A percentile compares a stretch with the other conserved stretches of the same genome.
phyloP scores from a whole-genome alignment of 2,888 invertebrate genomes.

The Octodonta nipae region DNA sequence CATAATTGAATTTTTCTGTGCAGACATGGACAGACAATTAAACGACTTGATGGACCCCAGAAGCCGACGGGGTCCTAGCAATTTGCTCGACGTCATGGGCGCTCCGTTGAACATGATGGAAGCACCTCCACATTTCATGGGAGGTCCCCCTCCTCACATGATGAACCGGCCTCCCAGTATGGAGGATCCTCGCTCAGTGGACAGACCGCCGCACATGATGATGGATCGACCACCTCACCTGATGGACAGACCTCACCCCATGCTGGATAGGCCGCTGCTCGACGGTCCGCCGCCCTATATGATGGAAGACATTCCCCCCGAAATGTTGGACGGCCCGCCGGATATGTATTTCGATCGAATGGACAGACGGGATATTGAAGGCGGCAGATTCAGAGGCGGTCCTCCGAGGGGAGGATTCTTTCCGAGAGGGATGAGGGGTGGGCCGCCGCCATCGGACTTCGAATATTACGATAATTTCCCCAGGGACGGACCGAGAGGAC shows the following conservation, averaged over 20 bases:
- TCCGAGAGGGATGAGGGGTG: conserved; percentile 21
- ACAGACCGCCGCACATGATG: conserved; percentile 8
- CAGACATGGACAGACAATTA: too few relatives aligned
- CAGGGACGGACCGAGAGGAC: conserved; percentile 17
- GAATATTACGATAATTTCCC: too few relatives aligned
- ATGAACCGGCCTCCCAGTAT: conserved; percentile 11
- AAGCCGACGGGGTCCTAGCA: too few relatives aligned
- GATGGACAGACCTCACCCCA: conserved; percentile 10
- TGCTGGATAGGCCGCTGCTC: conserved; percentile 9
- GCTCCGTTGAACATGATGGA: conserved; percentile 7
- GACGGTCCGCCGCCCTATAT: conserved; percentile 9
- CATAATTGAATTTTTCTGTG: too few relatives aligned
- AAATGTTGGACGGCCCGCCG: conserved; percentile 11
- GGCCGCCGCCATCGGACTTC: conserved; percentile 16
- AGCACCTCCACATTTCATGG: conserved; percentile 3
- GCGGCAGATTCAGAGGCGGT: not conserved
- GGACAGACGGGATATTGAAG: not conserved
- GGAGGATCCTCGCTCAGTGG: conserved; percentile 4
- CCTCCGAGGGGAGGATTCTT: conserved; percentile 9
- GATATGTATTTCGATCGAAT: conserved; percentile 5
- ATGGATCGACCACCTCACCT: conserved; percentile 13
- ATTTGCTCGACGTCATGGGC: conserved; percentile 13
- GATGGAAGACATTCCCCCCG: conserved; percentile 14
- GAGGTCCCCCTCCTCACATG: conserved; percentile 6
- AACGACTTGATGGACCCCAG: too few relatives aligned